A percentile compares a stretch with the other conserved stretches of the same genome.
phyloP scores from a whole-genome alignment of 2,113 vertebrate genomes.

The Platysteira castanea region DNA sequence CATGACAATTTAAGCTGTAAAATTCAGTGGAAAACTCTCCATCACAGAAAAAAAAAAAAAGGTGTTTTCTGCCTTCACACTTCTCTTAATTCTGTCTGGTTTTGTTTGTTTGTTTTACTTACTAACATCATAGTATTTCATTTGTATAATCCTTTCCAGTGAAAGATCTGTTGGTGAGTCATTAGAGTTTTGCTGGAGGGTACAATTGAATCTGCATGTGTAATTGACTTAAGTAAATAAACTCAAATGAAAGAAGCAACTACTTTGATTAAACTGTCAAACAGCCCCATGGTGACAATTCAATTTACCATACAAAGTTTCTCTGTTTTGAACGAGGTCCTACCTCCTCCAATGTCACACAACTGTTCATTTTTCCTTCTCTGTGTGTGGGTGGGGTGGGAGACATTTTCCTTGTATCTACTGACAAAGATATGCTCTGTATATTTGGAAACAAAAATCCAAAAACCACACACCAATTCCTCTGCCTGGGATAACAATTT shows the following conservation, averaged over 20 bases:
- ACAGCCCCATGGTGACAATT: background rate
- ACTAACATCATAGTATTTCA: background rate
- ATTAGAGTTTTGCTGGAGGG: background rate
- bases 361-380: background rate
- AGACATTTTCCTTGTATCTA: background rate
- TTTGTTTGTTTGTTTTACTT: background rate
- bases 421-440: background rate
- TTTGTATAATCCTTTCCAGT: background rate
- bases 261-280: background rate
- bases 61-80: background rate
- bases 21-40: background rate
- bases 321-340: background rate
- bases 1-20: background rate
- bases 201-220: background rate
- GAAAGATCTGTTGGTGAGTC: background rate
- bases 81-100: background rate
- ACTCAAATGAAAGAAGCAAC: background rate
- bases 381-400: background rate
- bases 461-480: background rate
- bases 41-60: background rate
- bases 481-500: background rate
- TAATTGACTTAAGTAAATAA: background rate
- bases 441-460: background rate
- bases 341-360: background rate
- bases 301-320: background rate